phyloP scores from a whole-genome alignment of 2,113 vertebrate species.

The Bufo gargarizans region DNA sequence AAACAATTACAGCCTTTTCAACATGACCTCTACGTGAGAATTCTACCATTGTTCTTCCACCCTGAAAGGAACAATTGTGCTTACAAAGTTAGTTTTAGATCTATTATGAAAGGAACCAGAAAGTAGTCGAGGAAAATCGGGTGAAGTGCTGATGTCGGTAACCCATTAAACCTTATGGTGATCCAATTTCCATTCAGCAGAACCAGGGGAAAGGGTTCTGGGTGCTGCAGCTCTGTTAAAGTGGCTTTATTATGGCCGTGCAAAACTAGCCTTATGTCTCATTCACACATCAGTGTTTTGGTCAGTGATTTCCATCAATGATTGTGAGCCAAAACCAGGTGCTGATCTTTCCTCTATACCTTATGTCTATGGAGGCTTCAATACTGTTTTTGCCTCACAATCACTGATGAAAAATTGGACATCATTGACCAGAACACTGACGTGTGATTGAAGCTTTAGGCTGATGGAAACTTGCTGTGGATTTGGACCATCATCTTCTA shows the following conservation, averaged over 20 bases:
- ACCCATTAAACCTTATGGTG: neutral
- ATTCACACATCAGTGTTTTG: too few relatives aligned
- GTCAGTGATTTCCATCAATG: too few relatives aligned
- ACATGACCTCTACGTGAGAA: conserved; percentile 29
- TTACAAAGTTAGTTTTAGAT: conserved; percentile 14
- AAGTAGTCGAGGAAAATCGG: neutral
- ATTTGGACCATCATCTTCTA: neutral
- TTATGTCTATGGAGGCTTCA: too few relatives aligned
- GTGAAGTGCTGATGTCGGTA: neutral
- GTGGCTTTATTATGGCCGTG: neutral
- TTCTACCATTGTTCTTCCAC: conserved; percentile 27
- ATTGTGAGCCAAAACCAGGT: too few relatives aligned
- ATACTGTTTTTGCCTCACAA: too few relatives aligned
- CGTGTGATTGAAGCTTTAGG: neutral
- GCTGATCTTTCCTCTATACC: too few relatives aligned
- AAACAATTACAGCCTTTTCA: conserved; percentile 26
- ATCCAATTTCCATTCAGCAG: neutral
- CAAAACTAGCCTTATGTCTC: neutral
- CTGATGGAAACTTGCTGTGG: neutral
- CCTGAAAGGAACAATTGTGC: conserved; percentile 40
- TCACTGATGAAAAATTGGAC: too few relatives aligned
- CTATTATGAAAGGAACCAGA: neutral
- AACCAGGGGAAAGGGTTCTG: neutral
- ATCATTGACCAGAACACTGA: too few relatives aligned
- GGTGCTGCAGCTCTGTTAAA: neutral